A percentile compares a stretch with the other conserved stretches of the same genome.
These are phyloP conservation scores for Kuschelorhynchus macadamiae DNA, from an alignment of 2,888 invertebrate genomes.

Conservation along the genomic window DNA sequence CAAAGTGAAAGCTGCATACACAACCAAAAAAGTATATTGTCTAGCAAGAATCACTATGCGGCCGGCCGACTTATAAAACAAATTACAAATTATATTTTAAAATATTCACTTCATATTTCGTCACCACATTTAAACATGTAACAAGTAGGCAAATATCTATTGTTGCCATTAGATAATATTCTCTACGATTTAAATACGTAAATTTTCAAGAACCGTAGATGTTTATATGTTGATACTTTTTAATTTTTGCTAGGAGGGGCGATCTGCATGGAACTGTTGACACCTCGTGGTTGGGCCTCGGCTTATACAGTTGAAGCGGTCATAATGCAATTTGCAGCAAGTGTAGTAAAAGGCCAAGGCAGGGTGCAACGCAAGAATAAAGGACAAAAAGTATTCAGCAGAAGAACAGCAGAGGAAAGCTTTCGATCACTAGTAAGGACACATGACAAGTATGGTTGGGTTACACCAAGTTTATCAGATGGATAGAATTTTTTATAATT, in stretches of 20 bases:
- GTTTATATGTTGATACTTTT: no score
- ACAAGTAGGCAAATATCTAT: no score
- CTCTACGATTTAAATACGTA: no score
- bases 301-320: conserved; percentile 91
- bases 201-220: no score
- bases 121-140: no score
- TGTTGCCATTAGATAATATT: no score
- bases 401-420: conserved; percentile 88
- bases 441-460: conserved; percentile 94
- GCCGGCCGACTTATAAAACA: no score
- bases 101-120: no score
- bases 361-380: conserved; percentile 85
- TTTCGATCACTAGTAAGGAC: conserved; percentile 90
- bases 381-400: conserved; percentile 83
- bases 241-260: conserved; percentile 77
- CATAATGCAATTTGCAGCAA: conserved; percentile 91
- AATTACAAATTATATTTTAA: no score
- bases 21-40: no score
- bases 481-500: conserved; percentile 73
- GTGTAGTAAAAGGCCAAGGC: conserved; percentile 90
- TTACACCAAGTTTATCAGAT: conserved; percentile 88
- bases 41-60: no score
- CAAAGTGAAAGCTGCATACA: no score
- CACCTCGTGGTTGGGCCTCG: conserved; percentile 90
- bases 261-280: conserved; percentile 90